Base-by-base conservation (phyloP, 2,888 invertebrate species). In the Platynereis dumerilii region DNA sequence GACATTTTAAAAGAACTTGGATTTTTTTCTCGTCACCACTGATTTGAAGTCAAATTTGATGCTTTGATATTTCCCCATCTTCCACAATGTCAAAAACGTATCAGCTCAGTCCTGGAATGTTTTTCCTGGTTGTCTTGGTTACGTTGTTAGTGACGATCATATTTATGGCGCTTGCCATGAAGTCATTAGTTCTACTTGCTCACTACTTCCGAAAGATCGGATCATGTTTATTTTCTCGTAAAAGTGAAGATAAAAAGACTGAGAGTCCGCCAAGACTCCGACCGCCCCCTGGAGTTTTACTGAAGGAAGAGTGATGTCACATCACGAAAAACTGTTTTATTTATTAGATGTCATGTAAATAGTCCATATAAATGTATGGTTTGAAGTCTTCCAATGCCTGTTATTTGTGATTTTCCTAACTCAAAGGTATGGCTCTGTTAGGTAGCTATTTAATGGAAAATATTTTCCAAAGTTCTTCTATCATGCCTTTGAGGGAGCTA, bases 41-140 rank as follows among this genome's bases (percentile, higher is more conserved):
- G n/a, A 34, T 34, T 34, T 34, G 5, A 7, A 12, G 34, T 7
- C 12, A 34, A 34, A 7, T 34, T 34, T 12, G 5, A 12, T 34
- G 34, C 12, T 34, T 12, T 34, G 12, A 12, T 34, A 34, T 34
- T 34, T 34, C 34, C 12, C 34, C 5, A 7, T 34, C 34, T 2
- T 22, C 7, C 17, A 57, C 5, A 2, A 62, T 62, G 62, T 17
- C 62, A n/a, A 55, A 62, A 44, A 62, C 44, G 28, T 62, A 62
- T 27, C 56, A 62, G 48, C 28, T 62, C 45, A 62, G 62, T 20
- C 28, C 45, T 17, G 62, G 27, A 22, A 22, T 62, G 53, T 45
- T 56, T 1, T 29, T 62, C 2, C 3, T 57, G 15, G 55, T 62
- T 2, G n/a, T 45, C 12, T 3, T 62, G n/a, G 15, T 56, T 2